These are phyloP conservation scores for Enteromius trimaculatus DNA, from an alignment of 2,797 vertebrate species.

Conservation along the genomic window DNA sequence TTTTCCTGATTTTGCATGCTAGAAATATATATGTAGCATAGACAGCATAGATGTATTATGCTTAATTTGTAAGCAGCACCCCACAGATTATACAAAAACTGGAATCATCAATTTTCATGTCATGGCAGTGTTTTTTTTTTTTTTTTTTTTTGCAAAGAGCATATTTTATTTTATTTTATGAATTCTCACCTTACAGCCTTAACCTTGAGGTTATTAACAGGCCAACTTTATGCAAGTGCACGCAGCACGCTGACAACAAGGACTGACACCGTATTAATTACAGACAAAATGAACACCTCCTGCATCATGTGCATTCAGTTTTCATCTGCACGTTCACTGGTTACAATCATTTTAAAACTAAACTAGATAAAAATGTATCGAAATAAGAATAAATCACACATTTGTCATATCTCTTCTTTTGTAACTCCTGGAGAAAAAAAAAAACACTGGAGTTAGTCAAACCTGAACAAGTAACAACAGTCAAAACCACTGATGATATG, in stretches of 20 bases:
- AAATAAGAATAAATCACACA: neutral
- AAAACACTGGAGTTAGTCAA: neutral
- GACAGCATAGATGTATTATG: neutral
- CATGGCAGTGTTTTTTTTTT: neutral
- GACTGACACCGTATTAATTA: neutral
- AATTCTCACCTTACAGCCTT: neutral
- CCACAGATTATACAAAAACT: neutral
- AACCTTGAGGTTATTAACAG: neutral
- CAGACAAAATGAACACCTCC: neutral
- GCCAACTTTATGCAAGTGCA: neutral
- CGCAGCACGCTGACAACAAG: neutral
- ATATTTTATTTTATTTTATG: too few species aligned
- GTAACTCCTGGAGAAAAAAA: neutral
- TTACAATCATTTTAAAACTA: neutral
- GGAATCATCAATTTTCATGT: neutral
- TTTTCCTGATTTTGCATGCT: too few species aligned
- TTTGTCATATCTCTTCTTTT: neutral
- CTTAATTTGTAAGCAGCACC: constrained; percentile 9
- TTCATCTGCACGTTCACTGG: neutral
- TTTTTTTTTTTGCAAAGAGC: too few species aligned
- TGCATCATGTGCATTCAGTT: neutral
- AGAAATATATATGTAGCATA: too few species aligned
- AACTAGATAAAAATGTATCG: neutral
- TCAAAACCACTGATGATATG: neutral
- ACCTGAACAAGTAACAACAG: neutral